Evolutionary conservation across 2,888 invertebrate species (phyloP), one percentile per base, ranked within the genome.

Genomic region (Hirtodrosophila duncani): DNA sequence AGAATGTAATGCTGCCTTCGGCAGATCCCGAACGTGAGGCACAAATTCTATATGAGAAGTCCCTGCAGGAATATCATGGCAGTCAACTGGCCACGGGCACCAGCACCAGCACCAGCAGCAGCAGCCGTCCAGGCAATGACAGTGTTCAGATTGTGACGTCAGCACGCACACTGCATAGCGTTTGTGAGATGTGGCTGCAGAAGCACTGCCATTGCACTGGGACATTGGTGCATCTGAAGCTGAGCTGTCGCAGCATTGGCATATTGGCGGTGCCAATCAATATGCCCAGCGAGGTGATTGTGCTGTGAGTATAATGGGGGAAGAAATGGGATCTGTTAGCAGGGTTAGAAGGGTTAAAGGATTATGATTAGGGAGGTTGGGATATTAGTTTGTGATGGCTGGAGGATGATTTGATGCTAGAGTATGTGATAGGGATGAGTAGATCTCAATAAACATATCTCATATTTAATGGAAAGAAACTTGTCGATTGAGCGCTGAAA

Each of bases 221-320:
- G 33, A 78, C 74, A 9, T 53, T 83, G 48, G 75, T 81, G 26
- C 82, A 83, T 42, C 64, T 86, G 21, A 81, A 84, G 39, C 65
- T 87, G 46, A 83, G 78, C 42, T 87, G 87, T 42, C 84, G 85
- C 38, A 81, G 83, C 46, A 77, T 86, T 34, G 86, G 85, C 9
- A 75, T 86, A 16, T 63, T 83, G 20, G 83, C 84, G 1, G 83
- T 87, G 51, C 86, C 87, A 9, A 71, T 82, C 45, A 85, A 87
- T 60, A 57, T 86, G 57, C 87, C 87, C 56, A 65, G 55, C 60
- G 83, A 84, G 52, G 80, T 85, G 48, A 56, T 82, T 16, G 66
- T 81, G 45, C 65, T 87, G 87, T 87, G 60, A 87, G 87, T 87
- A 84, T 29, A 38, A n/a, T n/a, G n/a, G n/a, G n/a, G n/a, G n/a